Evolutionary conservation across 2,888 invertebrate species (phyloP), one percentile per base, ranked within the genome.

Genomic region (Noctua janthe): DNA sequence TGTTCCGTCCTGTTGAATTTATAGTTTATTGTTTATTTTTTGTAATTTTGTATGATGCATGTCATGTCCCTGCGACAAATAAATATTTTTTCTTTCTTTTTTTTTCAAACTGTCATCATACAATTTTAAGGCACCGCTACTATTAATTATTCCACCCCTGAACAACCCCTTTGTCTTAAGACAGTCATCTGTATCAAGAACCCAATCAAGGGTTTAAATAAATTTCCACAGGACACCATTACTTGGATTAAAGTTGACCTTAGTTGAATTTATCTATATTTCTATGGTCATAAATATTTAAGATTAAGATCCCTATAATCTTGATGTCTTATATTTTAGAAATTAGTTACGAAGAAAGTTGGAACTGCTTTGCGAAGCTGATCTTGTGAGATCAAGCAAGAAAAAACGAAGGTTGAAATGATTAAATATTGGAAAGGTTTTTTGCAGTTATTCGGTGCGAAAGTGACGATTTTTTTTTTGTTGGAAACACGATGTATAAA

Each of bases 161-260:
- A 71, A 66, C n/a, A 72, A 69, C 67, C 78, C 59, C 54, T 71
- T 71, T 71, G 71, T 80, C 78, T 85, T 70, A 64, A 82, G 78
- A 72, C 70, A 80, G 56, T 69, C 54, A 43, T 75, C 70, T 78
- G 69, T 90, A 89, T 84, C 89, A 76, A 75, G 71, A 64, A 49
- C 78, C 73, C 81, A 84, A 83, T 90, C 83, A 83, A 76, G 79
- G 82, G 80, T 71, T 82, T 82, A 82, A 84, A 89, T 89, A 84
- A 89, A 83, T 86, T 82, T 83, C 71, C 35, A 29, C 20, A 62
- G 69, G 71, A 70, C 39, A 71, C 78, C 82, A 89, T 90, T 88
- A 88, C 81, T 84, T 78, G 86, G 69, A 90, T 88, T 88, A 90
- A 88, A 86, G 17, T 79, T 76, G 54, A 82, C 79, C 76, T 81